Conservation (phyloP, 2,113 vertebrate genomes). For the Scortum barcoo region DNA sequence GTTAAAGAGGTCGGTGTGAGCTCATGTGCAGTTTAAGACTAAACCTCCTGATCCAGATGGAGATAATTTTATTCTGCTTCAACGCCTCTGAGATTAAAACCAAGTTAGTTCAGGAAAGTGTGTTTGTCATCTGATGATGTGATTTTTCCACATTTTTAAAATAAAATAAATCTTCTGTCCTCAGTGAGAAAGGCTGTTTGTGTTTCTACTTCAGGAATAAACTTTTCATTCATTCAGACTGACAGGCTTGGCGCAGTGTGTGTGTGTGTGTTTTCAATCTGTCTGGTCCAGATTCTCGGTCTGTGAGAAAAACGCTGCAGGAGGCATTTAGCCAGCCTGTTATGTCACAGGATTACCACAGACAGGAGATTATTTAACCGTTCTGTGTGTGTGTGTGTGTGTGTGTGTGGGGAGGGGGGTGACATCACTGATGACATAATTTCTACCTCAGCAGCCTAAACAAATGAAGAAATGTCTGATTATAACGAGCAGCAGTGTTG, state of each 20-base stretch:
- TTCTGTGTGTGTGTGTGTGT: constrained; percentile 15
- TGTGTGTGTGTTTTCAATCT: constrained; percentile 25
- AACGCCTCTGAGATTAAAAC: no score
- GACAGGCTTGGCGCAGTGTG: neutral
- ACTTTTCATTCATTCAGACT: neutral
- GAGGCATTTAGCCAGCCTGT: constrained; percentile 53
- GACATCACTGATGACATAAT: constrained; percentile 40
- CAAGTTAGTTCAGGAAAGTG: no score
- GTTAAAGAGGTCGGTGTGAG: no score
- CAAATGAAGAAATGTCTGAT: neutral
- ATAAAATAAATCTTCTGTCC: no score
- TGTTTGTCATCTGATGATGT: no score
- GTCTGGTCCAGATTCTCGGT: constrained; percentile 35
- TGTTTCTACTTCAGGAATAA: neutral
- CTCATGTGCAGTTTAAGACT: no score
- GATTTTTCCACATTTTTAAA: no score
- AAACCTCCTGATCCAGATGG: no score
- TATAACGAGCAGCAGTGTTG: neutral
- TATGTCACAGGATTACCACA: constrained; percentile 73
- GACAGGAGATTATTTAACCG: constrained; percentile 69
- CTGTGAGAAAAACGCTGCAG: constrained; percentile 52
- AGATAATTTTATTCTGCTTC: no score
- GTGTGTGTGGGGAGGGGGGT: no score
- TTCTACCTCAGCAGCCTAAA: neutral
- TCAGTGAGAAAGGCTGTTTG: neutral